Base-by-base conservation (phyloP, 2,888 invertebrate species). In the Trypoxylon attenuatum region DNA sequence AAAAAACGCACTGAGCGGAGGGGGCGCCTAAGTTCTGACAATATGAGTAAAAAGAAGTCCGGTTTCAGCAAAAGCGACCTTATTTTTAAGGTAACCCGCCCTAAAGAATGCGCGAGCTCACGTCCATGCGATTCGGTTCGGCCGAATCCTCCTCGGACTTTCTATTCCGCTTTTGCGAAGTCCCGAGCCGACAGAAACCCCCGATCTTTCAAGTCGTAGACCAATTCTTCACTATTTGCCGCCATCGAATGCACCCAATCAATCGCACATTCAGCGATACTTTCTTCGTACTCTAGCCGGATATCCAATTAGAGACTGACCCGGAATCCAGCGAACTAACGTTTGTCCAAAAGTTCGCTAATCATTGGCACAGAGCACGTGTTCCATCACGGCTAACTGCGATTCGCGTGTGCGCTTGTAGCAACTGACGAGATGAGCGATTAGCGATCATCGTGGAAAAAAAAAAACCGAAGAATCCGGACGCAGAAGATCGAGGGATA, bases 1-100 rank as follows among this genome's bases (percentile, higher is more conserved):
- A 96, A 96, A 96, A 96, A 96, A 94, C 95, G 96, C 94, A 96
- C 96, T 91, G 95, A 96, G 93, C 93, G 96, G 91, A 94, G 96
- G 93, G 96, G 96, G 92, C 94, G 95, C 91, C 95, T 95, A 93
- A 93, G 94, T 94, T 95, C 95, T 91, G 95, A 96, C 91, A 91
- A 92, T 91, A 89, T 91, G 88, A 88, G 90, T 91, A 94, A 94
- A 92, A 94, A 95, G 94, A 95, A 95, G 93, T 90, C 90, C 89
- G 93, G 94, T 93, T 92, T 91, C 93, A 94, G 93, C 92, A 96
- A 96, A 94, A 96, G 95, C 95, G 95, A 95, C 94, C 95, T 96
- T 92, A 96, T 96, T 94, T 95, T 96, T 94, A 96, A 96, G 96
- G 96, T 96, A 96, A 96, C 92, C 92, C 90, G 91, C 91, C 89